These are phyloP conservation scores for Mobula birostris DNA, from an alignment of 2,113 vertebrate species.

Conservation along the genomic window DNA sequence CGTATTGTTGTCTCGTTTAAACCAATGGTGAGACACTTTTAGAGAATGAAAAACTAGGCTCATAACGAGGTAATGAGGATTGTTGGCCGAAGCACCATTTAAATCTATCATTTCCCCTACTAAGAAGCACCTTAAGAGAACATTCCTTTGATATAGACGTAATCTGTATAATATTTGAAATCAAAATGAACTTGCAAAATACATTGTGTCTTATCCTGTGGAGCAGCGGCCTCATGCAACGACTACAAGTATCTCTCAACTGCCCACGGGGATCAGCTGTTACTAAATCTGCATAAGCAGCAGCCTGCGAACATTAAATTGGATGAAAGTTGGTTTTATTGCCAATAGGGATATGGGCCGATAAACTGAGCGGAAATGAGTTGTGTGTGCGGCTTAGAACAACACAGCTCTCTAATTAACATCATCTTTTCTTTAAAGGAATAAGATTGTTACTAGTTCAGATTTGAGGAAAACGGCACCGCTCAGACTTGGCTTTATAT, in stretches of 20 bases:
- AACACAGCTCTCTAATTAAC: neutral
- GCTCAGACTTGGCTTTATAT: neutral
- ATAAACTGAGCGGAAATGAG: neutral
- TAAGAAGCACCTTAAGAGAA: neutral
- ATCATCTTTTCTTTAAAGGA: neutral
- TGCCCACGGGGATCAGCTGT: constrained; percentile 3
- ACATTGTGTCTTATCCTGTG: neutral
- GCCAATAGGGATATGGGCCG: neutral
- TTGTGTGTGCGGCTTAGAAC: neutral
- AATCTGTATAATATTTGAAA: neutral
- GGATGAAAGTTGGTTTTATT: constrained; percentile 18
- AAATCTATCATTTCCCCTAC: neutral
- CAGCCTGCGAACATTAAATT: constrained; percentile 16
- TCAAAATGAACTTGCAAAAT: constrained; percentile 6
- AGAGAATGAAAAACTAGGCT: neutral
- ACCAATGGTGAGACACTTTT: neutral
- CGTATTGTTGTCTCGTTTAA: neutral
- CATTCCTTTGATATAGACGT: neutral
- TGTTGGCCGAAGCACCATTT: neutral
- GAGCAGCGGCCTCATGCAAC: neutral
- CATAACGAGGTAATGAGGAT: neutral
- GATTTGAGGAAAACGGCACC: neutral
- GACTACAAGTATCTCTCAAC: neutral
- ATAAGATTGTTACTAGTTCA: neutral
- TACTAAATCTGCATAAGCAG: neutral